Percentiles rank a stretch among this genome's conserved stretches.
Evolutionary conservation across 2,888 invertebrate genomes (phyloP).

Genomic region (Gastrophysa polygoni): DNA sequence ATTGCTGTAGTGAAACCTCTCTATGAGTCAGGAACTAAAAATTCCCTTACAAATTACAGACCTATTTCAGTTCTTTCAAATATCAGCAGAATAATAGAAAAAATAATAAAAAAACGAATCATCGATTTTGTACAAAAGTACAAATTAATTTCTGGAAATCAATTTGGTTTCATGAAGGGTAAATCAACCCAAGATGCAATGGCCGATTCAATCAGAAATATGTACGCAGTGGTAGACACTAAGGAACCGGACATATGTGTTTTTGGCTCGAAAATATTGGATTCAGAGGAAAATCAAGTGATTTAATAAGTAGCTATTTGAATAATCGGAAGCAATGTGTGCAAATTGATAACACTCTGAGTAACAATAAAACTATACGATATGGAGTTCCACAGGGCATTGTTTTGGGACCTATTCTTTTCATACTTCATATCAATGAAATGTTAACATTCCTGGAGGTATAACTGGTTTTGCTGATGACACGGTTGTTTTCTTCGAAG

Average conservation of each 20-base stretch:
- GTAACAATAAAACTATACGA: no score
- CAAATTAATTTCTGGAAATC: not conserved
- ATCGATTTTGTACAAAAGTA: not conserved
- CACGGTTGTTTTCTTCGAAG: not conserved
- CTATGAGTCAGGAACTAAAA: not conserved
- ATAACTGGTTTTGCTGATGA: not conserved
- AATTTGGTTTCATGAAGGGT: no score
- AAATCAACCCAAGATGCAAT: not conserved
- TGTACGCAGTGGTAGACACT: not conserved
- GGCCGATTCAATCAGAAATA: not conserved
- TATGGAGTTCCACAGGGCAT: no score
- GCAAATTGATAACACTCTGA: no score
- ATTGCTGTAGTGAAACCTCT: not conserved
- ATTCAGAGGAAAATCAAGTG: not conserved
- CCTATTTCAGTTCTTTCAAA: not conserved
- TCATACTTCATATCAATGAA: no score
- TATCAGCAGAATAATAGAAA: not conserved
- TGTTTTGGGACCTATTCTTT: no score
- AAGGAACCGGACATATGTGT: not conserved
- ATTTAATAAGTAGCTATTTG: not conserved
- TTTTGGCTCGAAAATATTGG: conserved; percentile 1
- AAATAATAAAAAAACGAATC: not conserved
- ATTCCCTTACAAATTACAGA: not conserved
- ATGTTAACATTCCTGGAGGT: not conserved
- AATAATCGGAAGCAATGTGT: no score